Conservation (phyloP, 2,113 vertebrate species). For the Phyllostomus hastatus region DNA sequence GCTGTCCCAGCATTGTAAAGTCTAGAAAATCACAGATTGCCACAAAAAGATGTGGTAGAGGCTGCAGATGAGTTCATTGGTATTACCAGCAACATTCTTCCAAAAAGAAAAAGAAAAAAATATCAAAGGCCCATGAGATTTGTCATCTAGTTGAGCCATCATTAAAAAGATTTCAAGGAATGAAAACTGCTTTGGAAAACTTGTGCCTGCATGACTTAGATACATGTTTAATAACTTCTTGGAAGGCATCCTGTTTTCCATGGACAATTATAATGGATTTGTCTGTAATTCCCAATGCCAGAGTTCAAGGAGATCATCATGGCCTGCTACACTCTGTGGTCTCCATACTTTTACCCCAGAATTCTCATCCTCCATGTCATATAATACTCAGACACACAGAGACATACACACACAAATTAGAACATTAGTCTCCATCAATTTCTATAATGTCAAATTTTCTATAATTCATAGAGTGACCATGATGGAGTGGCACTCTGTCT, state of each 20-base stretch:
- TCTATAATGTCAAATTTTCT: background rate
- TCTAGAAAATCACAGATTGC: background rate
- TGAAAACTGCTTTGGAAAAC: background rate
- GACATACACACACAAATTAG: background rate
- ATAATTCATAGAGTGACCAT: background rate
- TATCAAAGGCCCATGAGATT: background rate
- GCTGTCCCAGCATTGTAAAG: background rate
- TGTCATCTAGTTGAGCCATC: background rate
- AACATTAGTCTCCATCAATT: background rate
- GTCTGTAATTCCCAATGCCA: background rate
- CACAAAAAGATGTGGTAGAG: background rate
- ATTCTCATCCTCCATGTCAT: background rate
- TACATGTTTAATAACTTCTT: background rate
- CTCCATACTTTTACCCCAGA: background rate
- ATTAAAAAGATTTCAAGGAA: background rate
- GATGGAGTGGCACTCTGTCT: background rate
- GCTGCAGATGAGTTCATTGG: background rate
- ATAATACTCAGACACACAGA: background rate
- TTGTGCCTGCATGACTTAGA: background rate
- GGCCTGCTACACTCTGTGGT: background rate
- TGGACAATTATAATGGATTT: background rate
- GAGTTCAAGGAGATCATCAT: background rate
- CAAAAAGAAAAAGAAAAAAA: background rate
- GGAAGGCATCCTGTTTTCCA: background rate
- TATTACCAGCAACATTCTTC: background rate